Evolutionary conservation across 2,113 vertebrate species (phyloP), one percentile per base, ranked within the genome.

Genomic region (Callocephalon fimbriatum): DNA sequence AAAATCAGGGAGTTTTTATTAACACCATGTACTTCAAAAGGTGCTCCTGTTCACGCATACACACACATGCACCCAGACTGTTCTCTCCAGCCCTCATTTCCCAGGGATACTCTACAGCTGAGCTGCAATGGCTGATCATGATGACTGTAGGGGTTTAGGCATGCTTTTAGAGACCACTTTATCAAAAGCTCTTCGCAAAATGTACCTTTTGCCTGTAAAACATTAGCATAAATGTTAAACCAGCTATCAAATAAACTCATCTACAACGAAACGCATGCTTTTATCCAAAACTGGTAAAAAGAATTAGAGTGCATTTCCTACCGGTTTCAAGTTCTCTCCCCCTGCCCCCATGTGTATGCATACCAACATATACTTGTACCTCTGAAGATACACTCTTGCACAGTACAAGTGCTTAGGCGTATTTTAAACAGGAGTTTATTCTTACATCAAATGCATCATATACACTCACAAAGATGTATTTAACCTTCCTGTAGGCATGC

Each of bases 1-100:
- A 96, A 98, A 97, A 95, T 68, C 75, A 75, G 93, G 45, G 4
- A 0, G 5, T 59, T 96, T 97, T 98, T 97, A 97, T 97, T 97
- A 97, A 93, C 85, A 95, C 71, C 86, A 72, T 35, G 15, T 59
- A 88, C 78, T 95, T 94, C 83, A 67, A 80, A 81, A 94, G 25
- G 50, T 75, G 74, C 81, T 81, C 71, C 81, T 93, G 70, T 90
- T 75, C 94, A 79, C 42, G 10, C 25, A 87, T 42, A 72, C 4
- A 22, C 58, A 87, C 72, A 81, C 37, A 63, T 26, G 19, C 15
- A 59, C 35, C 54, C 11, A 67, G 44, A 47, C 14, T 45, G 37
- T 20, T 92, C 45, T 73, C 48, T 27, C 29, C 48, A 50, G 51
- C 62, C 73, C 56, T 53, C n/a, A 29, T 73, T 95, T 97, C 71